A percentile compares a stretch with the other conserved stretches of the same genome.
phyloP scores from a whole-genome alignment of 2,888 invertebrate genomes.

The Dyspetes luteomarginatus region DNA sequence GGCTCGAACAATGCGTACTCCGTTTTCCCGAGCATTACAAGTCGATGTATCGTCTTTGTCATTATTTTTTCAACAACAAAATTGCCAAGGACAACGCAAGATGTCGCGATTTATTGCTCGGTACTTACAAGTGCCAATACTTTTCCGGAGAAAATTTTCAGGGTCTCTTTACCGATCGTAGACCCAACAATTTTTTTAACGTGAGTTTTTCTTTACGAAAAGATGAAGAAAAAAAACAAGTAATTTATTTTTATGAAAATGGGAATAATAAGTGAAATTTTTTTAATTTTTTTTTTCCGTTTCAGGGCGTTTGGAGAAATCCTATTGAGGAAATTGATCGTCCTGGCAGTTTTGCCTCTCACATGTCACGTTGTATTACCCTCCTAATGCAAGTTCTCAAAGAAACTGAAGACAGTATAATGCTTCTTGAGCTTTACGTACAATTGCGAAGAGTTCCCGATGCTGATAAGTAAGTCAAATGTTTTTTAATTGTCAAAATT shows the following conservation, averaged over 20 bases:
- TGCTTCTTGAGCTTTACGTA: constrained; percentile 91
- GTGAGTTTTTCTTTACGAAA: constrained; percentile 84
- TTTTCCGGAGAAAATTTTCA: constrained; percentile 87
- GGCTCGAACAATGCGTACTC: constrained; percentile 92
- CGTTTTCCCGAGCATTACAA: constrained; percentile 97
- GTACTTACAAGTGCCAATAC: constrained; percentile 87
- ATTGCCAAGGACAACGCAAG: constrained; percentile 88
- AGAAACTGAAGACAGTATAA: constrained; percentile 91
- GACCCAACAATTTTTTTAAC: constrained; percentile 94
- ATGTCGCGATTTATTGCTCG: constrained; percentile 89
- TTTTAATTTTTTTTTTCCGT: constrained; percentile 24
- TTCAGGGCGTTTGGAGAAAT: constrained; percentile 95
- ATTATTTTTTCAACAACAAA: constrained; percentile 91
- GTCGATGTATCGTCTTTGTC: constrained; percentile 93
- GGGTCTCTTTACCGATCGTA: constrained; percentile 94
- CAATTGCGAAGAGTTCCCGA: constrained; percentile 93
- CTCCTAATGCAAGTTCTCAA: constrained; percentile 92
- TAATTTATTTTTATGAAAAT: neutral
- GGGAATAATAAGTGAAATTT: neutral
- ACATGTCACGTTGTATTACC: constrained; percentile 93
- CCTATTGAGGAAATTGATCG: constrained; percentile 95
- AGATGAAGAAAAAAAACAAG: too few species aligned
- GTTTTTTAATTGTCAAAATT: constrained; percentile 33
- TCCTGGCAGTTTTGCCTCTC: constrained; percentile 95
- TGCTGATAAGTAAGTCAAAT: constrained; percentile 90